Base-by-base conservation (phyloP, 2,797 vertebrate genomes). In the Falco biarmicus region DNA sequence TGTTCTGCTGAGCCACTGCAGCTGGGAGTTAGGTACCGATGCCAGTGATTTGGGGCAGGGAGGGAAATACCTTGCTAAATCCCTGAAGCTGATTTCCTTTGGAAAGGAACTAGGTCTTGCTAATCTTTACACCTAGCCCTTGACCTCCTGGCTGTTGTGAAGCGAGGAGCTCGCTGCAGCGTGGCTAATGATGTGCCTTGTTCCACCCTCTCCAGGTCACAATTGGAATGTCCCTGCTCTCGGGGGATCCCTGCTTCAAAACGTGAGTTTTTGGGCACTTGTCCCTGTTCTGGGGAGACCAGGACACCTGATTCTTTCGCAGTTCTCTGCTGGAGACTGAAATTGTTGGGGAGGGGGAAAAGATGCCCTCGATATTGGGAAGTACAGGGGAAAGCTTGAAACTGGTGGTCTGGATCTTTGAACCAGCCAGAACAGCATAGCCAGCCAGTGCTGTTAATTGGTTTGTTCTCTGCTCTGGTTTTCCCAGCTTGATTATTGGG, bases 161-260 rank as follows among this genome's bases (percentile, higher is more conserved):
- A 77, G 86, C 9, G 31, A 84, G 66, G 77, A 85, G 21, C 84
- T 79, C 10, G 3, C 39, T 25, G 43, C 84, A 87, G 26, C 28
- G 3, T 26, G 47, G 71, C 39, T 96, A 68, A 94, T 1, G 1
- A 56, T 48, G 65, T 82, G 74, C 45, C 50, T 84, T 94, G 39
- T 34, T 92, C n/a, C 77, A 51, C 11, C 56, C 39, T 92, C 34
- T 66, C 57, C 86, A 99, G 99, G 99, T 99, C 96, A 99, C 98
- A 13, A 99, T 99, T 0, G 99, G 99, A 76, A 99, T 99, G 99
- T 99, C 99, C 32, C 98, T 99, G 57, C 98, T 99, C 15, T 99
- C 99, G 3, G 99, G 99, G 96, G 99, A 99, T 94, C 99, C 99
- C 6, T 99, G 99, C 98, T 99, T 99, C 95, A 99, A 99, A 98